phyloP scores from a whole-genome alignment of 2,888 invertebrate species.

The Macrophya annulata region DNA sequence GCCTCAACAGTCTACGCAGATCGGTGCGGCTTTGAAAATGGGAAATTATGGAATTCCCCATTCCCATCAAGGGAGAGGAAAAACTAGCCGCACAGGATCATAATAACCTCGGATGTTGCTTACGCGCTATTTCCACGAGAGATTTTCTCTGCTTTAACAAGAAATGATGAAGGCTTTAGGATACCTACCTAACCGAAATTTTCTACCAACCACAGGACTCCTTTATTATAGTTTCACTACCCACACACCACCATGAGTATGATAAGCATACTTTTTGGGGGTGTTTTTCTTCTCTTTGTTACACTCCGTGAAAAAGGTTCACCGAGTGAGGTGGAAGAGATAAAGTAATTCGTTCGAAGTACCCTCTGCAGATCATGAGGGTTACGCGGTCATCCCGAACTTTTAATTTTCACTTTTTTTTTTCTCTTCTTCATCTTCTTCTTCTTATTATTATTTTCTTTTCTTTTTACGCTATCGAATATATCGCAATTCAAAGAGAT shows the following conservation, averaged over 20 bases:
- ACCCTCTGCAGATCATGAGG: neutral
- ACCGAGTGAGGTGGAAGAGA: slow-evolving; percentile 15
- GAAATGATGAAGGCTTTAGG: slow-evolving; percentile 33
- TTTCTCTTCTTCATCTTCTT: neutral
- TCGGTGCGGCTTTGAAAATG: slow-evolving; percentile 24
- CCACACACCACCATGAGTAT: neutral
- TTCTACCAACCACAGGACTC: neutral
- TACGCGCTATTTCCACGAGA: neutral
- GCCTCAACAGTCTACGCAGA: neutral
- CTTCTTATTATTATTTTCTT: no score
- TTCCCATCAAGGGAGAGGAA: neutral
- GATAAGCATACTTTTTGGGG: slow-evolving; percentile 23
- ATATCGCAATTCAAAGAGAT: neutral
- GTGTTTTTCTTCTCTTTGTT: slow-evolving; percentile 24
- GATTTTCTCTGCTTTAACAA: slow-evolving; percentile 18
- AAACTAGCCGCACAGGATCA: neutral
- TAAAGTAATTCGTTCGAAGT: slow-evolving; percentile 12
- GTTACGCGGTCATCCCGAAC: slow-evolving; percentile 12
- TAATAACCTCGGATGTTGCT: slow-evolving; percentile 26
- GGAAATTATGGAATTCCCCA: slow-evolving; percentile 26
- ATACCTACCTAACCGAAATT: neutral
- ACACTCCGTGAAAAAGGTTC: slow-evolving; percentile 13
- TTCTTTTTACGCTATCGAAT: neutral
- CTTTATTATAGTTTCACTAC: neutral
- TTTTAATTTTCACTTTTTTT: neutral